These are phyloP conservation scores for Actenoides hombroni DNA, from an alignment of 2,113 vertebrate genomes.

Conservation along the genomic window DNA sequence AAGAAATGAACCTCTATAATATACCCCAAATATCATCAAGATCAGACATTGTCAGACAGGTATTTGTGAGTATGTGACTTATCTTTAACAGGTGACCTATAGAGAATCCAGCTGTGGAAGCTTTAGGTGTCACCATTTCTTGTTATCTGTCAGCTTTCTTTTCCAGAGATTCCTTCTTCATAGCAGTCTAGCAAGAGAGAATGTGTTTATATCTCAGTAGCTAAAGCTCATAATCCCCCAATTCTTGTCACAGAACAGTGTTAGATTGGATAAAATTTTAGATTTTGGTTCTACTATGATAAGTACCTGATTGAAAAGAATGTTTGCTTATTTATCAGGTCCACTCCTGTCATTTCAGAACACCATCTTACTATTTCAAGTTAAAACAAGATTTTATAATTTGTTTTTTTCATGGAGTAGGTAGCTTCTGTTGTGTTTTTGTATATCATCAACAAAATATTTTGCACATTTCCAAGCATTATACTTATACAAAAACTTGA, in stretches of 20 bases:
- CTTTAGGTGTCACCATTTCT: neutral
- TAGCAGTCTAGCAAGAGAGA: neutral
- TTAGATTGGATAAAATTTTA: neutral
- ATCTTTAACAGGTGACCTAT: neutral
- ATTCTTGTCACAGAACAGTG: neutral
- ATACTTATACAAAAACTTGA: neutral
- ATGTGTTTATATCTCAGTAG: neutral
- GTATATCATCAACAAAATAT: neutral
- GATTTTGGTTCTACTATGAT: neutral
- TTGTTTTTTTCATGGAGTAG: neutral
- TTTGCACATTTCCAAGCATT: neutral
- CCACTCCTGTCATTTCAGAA: neutral
- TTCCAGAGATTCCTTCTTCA: neutral
- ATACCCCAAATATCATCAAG: neutral
- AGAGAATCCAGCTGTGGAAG: neutral
- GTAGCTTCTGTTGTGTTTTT: neutral
- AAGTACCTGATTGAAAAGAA: neutral
- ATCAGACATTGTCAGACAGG: neutral
- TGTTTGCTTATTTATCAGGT: neutral
- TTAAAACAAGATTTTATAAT: neutral
- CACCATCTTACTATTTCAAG: neutral
- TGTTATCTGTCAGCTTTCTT: neutral
- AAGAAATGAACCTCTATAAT: neutral
- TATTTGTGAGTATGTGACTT: neutral
- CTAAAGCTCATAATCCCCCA: neutral